Evolutionary conservation across 2,888 invertebrate species (phyloP).

Genomic region (Cephonodes hylas): DNA sequence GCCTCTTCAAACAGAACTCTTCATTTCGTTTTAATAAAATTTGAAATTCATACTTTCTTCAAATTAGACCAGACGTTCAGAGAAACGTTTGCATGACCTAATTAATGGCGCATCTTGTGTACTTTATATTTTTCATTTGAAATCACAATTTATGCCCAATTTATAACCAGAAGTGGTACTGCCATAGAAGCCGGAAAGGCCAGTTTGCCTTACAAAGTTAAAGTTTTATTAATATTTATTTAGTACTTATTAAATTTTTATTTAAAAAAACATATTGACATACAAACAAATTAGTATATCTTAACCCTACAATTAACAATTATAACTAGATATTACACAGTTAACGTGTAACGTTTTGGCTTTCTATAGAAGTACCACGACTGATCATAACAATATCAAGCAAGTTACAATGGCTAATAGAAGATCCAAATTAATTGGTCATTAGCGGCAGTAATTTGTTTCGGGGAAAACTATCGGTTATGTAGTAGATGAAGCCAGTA

Average conservation of each 20-base stretch:
- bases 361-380: no score
- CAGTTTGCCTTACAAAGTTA: no score
- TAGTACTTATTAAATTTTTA: no score
- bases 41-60: slow-evolving; percentile 12
- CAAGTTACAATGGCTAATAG: neutral
- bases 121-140: neutral
- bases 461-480: slow-evolving; percentile 33
- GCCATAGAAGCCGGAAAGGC: no score
- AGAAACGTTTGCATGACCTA: neutral
- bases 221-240: no score
- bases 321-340: no score
- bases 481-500: slow-evolving; percentile 31
- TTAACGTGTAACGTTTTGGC: no score
- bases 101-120: neutral
- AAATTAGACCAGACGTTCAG: neutral
- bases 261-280: no score
- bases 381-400: neutral
- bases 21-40: slow-evolving; percentile 39
- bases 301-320: no score
- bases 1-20: slow-evolving; percentile 26
- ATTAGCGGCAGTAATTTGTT: slow-evolving; percentile 20
- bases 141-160: neutral
- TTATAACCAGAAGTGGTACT: no score
- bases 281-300: no score
- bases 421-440: slow-evolving; percentile 15